phyloP scores from a whole-genome alignment of 2,888 invertebrate genomes.

The Zygogramma bicolorata region DNA sequence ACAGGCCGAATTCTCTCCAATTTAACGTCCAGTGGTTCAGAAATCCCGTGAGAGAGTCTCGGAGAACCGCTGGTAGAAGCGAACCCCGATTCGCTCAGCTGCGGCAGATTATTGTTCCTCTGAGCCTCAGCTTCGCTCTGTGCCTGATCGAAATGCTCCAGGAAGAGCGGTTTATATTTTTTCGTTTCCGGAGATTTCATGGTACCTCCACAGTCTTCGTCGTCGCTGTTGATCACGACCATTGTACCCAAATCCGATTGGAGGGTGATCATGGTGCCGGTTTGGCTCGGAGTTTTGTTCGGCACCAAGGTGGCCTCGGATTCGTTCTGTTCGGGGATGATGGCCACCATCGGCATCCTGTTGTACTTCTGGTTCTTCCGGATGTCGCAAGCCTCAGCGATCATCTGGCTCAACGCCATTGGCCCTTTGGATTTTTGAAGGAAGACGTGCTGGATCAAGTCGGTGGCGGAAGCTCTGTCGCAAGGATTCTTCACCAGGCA shows the following conservation, averaged over 20 bases:
- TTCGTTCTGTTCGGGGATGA: conserved; percentile 66
- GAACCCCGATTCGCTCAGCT: conserved; percentile 13
- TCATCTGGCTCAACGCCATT: conserved; percentile 88
- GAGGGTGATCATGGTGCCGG: conserved; percentile 74
- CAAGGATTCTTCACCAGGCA: conserved; percentile 94
- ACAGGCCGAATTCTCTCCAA: conserved; percentile 51
- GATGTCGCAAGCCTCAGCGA: conserved; percentile 93
- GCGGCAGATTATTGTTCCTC: conserved; percentile 23
- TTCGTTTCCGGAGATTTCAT: conserved; percentile 87
- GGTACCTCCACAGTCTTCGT: conserved; percentile 86
- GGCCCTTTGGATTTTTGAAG: conserved; percentile 82
- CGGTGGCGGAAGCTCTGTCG: conserved; percentile 92
- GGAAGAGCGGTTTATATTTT: conserved; percentile 92
- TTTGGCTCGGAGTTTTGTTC: conserved; percentile 68
- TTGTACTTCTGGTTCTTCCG: conserved; percentile 83
- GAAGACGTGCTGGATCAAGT: conserved; percentile 89
- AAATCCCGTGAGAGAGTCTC: conserved; percentile 26
- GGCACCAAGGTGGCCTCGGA: conserved; percentile 67
- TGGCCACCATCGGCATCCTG: conserved; percentile 70
- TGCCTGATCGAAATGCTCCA: conserved; percentile 96
- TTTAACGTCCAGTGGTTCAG: conserved; percentile 51
- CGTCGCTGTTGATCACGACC: conserved; percentile 89
- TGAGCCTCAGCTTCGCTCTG: conserved; percentile 68
- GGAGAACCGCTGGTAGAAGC: conserved; percentile 16
- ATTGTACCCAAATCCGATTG: conserved; percentile 93